phyloP scores from a whole-genome alignment of 2,797 vertebrate species.

The Balearica regulorum region DNA sequence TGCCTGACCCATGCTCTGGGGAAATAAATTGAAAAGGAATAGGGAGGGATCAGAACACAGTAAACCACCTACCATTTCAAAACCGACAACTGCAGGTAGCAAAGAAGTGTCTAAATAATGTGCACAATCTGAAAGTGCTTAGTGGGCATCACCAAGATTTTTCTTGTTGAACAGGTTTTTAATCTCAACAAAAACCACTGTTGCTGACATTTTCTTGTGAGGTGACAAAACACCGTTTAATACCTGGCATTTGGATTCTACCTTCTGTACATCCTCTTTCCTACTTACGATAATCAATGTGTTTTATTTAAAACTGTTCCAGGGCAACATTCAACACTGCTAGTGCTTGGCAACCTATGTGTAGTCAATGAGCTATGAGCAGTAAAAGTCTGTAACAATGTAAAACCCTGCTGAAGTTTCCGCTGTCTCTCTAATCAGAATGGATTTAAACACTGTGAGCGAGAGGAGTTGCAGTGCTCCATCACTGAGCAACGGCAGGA shows the following conservation, averaged over 20 bases:
- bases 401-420: background rate
- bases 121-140: background rate
- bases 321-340: background rate
- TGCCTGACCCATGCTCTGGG: background rate
- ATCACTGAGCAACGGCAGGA: background rate
- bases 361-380: background rate
- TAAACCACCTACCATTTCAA: background rate
- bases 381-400: background rate
- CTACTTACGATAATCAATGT: background rate
- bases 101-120: background rate
- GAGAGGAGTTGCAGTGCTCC: background rate
- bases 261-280: background rate
- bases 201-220: background rate
- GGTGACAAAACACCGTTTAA: background rate
- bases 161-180: background rate
- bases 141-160: background rate
- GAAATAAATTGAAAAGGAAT: slow-evolving; percentile 47
- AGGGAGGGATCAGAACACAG: background rate
- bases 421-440: background rate
- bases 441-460: background rate
- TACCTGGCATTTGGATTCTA: background rate
- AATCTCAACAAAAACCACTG: background rate
- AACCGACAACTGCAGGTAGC: background rate
- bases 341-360: background rate
- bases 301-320: background rate